Base-by-base conservation (phyloP, 2,797 vertebrate species). In the Xiphorhynchus erythropygius region DNA sequence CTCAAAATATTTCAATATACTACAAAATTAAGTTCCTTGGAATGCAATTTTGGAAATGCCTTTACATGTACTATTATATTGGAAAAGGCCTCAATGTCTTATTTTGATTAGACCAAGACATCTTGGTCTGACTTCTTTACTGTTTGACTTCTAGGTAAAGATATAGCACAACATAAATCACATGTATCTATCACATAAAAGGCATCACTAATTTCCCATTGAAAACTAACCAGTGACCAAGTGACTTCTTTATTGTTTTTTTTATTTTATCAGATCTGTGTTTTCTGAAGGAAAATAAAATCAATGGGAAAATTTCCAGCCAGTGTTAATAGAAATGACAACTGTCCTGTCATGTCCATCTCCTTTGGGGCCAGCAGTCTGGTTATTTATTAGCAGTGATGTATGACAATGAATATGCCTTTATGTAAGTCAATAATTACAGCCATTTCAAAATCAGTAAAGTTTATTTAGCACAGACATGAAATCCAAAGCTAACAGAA, bases 401-500 rank as follows among this genome's bases (percentile, higher is more conserved):
- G 18, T 90, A 41, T 86, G 70, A 65, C 63, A 79, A 57, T 56
- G 69, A 91, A 62, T 90, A 62, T 76, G 35, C 28, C 50, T 25
- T 75, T 86, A 73, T 22, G 24, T 75, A 93, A 88, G 55, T 55
- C 50, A 90, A 42, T 35, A 62, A 39, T 80, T 85, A n/a, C 37
- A 91, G 27, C 24, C 56, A 10, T 78, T 95, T 94, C 57, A 73
- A 88, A 89, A 64, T 35, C n/a, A 65, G 39, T 23, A 41, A 55
- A 55, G 55, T 73, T 86, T 91, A 50, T 69, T 81, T 81, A 78
- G 35, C 25, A 13, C 30, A 57, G 69, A 60, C 33, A 30, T 33
- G 50, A 90, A 93, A 86, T 86, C 59, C 59, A 95, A 84, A 85
- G 53, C 15, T 57, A 64, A 77, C 39, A 79, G 59, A 77, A 85